Evolutionary conservation across 2,113 vertebrate species (phyloP), one percentile per base, ranked within the genome.

Genomic region (Paramormyrops kingsleyae): DNA sequence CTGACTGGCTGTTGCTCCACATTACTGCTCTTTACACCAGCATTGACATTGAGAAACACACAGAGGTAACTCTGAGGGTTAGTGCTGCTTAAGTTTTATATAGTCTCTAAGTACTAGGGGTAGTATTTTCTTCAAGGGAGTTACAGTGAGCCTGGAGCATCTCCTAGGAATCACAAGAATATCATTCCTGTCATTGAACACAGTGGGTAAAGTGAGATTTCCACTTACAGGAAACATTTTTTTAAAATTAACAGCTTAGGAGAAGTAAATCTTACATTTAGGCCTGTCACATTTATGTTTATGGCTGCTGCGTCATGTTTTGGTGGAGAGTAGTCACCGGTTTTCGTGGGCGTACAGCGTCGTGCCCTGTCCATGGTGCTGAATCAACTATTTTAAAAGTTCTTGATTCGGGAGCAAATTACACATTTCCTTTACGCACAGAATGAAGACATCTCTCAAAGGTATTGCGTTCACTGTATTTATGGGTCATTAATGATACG

Each of bases 291-390:
- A 39, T 17, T 17, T 39, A 19, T 42, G 74, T 42, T 39, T 39
- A 42, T 42, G 35, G 35, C 74, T 42, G 31, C 17, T 39, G 31
- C 15, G 31, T 80, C 35, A 5, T 39, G 35, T 80, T 19, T 35
- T 42, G 35, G 5, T 42, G 35, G 0, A 80, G 31, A 80, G 10
- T 10, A 27, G 77, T 83, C 17, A 21, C 35, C 77, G 74, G 74
- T 39, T 39, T 80, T 80, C 74, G 31, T 27, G 74, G 44, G 42
- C 8, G 83, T 10, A 17, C 19, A 84, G 83, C 46, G 8, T 35
- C 27, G 85, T 17, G 50, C 85, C 5, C 85, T 87, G 85, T 87
- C 85, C 85, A 52, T 15, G 85, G 85, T 87, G 44, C 83, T 84
- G 83, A 84, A 84, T 44, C 44, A n/a, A 84, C 42, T 47, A 5